These are phyloP conservation scores for Emydura subglobosa DNA, from an alignment of 2,113 vertebrate species.

Conservation along the genomic window DNA sequence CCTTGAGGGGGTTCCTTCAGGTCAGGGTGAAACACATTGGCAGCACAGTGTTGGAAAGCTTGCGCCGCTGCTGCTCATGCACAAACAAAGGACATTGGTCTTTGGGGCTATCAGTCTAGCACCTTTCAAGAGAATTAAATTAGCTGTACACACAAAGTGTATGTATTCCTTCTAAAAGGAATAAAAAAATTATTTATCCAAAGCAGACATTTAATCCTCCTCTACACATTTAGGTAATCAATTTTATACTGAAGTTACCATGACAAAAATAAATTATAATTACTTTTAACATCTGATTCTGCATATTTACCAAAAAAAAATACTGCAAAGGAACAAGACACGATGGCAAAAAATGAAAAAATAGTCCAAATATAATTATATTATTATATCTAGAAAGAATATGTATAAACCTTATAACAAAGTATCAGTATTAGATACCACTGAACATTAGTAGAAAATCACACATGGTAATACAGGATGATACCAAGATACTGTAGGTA, in stretches of 20 bases:
- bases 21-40: constrained; percentile 63
- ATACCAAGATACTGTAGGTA: not conserved
- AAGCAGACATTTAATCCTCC: constrained; percentile 25
- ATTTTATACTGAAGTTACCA: constrained; percentile 27
- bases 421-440: not conserved
- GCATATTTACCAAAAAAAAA: not conserved
- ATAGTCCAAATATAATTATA: not conserved
- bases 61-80: constrained; percentile 67
- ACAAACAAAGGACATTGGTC: constrained; percentile 70
- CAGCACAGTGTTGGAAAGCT: constrained; percentile 70
- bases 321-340: not conserved
- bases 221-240: constrained; percentile 6
- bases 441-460: not conserved
- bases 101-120: constrained; percentile 71
- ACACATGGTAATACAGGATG: not conserved
- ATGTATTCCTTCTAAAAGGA: constrained; percentile 37
- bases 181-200: not conserved
- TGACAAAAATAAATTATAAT: constrained; percentile 9
- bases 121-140: constrained; percentile 67
- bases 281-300: not conserved
- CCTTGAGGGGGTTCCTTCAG: constrained; percentile 47
- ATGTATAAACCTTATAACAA: not conserved
- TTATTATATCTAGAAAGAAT: not conserved
- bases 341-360: not conserved
- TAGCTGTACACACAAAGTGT: constrained; percentile 33